Evolutionary conservation across 2,797 vertebrate genomes (phyloP).

Genomic region (Spondyliosoma cantharus): DNA sequence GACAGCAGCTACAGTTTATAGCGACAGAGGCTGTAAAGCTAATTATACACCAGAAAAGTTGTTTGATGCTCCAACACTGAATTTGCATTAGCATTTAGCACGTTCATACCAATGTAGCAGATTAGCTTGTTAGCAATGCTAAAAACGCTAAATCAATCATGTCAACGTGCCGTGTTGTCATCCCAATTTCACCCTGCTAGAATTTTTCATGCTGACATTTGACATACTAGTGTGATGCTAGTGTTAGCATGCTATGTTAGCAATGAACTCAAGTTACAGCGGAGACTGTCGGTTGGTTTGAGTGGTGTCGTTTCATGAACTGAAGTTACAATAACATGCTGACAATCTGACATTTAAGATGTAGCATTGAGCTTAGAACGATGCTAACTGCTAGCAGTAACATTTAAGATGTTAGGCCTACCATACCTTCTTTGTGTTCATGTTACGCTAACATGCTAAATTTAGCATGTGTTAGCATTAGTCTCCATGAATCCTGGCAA

Average conservation of each 20-base stretch:
- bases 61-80: neutral
- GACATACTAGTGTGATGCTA: neutral
- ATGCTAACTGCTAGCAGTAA: neutral
- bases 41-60: neutral
- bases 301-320: neutral
- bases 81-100: neutral
- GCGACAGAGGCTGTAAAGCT: neutral
- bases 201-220: neutral
- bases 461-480: neutral
- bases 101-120: neutral
- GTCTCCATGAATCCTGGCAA: too few relatives aligned
- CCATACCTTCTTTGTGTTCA: too few relatives aligned
- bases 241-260: neutral
- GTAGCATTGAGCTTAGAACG: neutral
- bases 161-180: neutral
- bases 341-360: neutral
- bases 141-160: slow-evolving; percentile 4
- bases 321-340: neutral
- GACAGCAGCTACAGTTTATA: neutral
- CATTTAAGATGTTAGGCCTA: neutral
- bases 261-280: neutral
- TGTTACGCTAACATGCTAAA: neutral
- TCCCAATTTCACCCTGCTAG: neutral
- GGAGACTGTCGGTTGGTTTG: neutral
- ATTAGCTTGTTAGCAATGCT: neutral